Conservation (phyloP, 1,140 invertebrate species). For the Rhagoletis pomonella region DNA sequence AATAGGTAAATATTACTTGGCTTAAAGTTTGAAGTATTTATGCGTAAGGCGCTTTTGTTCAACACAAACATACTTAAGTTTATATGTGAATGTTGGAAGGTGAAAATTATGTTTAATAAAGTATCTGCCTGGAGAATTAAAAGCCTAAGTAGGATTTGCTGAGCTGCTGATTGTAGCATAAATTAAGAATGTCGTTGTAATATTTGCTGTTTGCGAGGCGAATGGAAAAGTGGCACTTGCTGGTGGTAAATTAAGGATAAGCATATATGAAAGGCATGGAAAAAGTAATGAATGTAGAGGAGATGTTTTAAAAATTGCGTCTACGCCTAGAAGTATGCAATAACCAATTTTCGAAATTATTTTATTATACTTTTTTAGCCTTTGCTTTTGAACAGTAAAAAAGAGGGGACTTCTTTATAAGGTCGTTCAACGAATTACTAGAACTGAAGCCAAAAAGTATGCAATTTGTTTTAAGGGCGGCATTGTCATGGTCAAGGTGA, state of each 20-base stretch:
- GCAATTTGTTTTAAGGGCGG: too few relatives aligned
- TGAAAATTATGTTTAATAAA: slow-evolving; percentile 43
- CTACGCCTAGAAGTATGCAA: neutral
- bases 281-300: neutral
- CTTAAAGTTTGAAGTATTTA: slow-evolving; percentile 48
- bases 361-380: too few relatives aligned
- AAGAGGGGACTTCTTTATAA: too few relatives aligned
- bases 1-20: slow-evolving; percentile 42
- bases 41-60: neutral
- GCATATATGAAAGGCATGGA: neutral
- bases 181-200: neutral
- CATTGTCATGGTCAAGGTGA: too few relatives aligned
- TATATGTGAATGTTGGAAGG: neutral
- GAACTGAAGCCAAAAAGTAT: too few relatives aligned
- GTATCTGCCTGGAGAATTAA: neutral
- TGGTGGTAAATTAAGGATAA: neutral
- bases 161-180: neutral
- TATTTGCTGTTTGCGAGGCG: neutral
- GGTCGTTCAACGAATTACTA: too few relatives aligned
- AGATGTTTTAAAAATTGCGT: too few relatives aligned
- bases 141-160: neutral
- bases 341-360: neutral
- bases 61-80: too few relatives aligned
- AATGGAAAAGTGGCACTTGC: neutral
- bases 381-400: too few relatives aligned